A percentile compares a stretch with the other conserved stretches of the same genome.
Conservation (phyloP, 2,113 vertebrate genomes). For the Anolis carolinensis region DNA sequence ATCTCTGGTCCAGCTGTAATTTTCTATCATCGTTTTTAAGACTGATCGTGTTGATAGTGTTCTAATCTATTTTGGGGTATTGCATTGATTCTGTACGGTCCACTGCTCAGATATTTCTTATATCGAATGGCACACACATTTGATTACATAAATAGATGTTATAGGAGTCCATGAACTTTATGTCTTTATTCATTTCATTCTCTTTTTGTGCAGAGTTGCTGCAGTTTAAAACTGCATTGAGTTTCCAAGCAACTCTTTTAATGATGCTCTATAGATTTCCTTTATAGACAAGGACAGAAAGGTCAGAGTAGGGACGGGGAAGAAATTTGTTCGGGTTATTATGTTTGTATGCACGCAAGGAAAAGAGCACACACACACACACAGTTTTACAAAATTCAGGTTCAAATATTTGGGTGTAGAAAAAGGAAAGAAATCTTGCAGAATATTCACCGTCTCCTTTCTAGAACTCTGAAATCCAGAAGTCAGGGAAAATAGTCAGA, state of each 20-base stretch:
- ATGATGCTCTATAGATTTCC: conserved; percentile 3
- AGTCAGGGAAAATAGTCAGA: neutral
- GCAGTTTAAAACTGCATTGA: neutral
- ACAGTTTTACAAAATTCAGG: neutral
- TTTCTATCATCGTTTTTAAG: neutral
- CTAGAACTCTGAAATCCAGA: neutral
- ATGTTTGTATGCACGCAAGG: neutral
- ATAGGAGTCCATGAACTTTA: neutral
- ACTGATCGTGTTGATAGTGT: neutral
- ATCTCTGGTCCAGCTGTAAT: too few relatives aligned
- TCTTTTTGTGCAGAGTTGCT: neutral
- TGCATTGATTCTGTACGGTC: neutral
- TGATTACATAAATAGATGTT: neutral
- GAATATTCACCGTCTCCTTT: neutral
- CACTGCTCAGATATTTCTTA: neutral
- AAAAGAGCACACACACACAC: neutral
- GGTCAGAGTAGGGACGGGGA: neutral
- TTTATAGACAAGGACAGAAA: neutral
- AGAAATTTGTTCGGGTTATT: neutral
- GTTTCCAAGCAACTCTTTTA: neutral
- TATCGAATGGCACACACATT: neutral
- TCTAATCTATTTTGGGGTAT: neutral
- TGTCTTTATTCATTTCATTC: neutral
- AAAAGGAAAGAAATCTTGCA: neutral
- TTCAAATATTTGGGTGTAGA: too few relatives aligned